phyloP scores from a whole-genome alignment of 2,888 invertebrate genomes.

The Leucophenga maculata region DNA sequence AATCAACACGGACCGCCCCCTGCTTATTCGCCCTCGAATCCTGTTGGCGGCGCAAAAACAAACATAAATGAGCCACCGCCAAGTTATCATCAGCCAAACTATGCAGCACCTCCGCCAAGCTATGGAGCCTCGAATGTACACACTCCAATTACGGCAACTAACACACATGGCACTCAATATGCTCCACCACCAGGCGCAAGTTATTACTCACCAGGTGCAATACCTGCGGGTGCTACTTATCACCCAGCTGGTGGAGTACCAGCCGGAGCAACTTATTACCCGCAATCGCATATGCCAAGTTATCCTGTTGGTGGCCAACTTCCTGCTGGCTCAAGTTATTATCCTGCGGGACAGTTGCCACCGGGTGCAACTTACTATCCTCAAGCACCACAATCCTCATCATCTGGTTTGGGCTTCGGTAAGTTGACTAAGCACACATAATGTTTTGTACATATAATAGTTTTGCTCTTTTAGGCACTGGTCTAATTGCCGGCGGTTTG shows the following conservation, averaged over 20 bases:
- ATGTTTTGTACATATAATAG: no score
- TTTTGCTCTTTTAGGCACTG: slow-evolving; percentile 58
- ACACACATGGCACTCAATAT: slow-evolving; percentile 57
- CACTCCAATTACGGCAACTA: slow-evolving; percentile 60
- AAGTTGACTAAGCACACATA: no score
- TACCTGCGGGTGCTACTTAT: slow-evolving; percentile 52
- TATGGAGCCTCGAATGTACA: slow-evolving; percentile 53
- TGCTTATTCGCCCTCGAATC: slow-evolving; percentile 65
- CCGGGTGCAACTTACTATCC: slow-evolving; percentile 55
- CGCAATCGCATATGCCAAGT: slow-evolving; percentile 45
- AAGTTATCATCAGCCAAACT: slow-evolving; percentile 62
- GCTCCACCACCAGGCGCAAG: slow-evolving; percentile 50
- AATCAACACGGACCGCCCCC: slow-evolving; percentile 69
- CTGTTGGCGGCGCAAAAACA: slow-evolving; percentile 64
- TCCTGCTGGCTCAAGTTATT: slow-evolving; percentile 46
- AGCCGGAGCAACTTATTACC: slow-evolving; percentile 56
- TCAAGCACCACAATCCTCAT: slow-evolving; percentile 64
- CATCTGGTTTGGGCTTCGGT: slow-evolving; percentile 70
- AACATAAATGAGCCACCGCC: slow-evolving; percentile 68
- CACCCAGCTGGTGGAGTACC: slow-evolving; percentile 49
- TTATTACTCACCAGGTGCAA: slow-evolving; percentile 48
- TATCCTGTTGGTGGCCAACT: slow-evolving; percentile 34
- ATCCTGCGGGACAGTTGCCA: slow-evolving; percentile 41
- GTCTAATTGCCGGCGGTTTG: slow-evolving; percentile 67
- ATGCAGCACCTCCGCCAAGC: slow-evolving; percentile 57